Conservation (phyloP, 2,888 invertebrate genomes). For the Thymelicus sylvestris region DNA sequence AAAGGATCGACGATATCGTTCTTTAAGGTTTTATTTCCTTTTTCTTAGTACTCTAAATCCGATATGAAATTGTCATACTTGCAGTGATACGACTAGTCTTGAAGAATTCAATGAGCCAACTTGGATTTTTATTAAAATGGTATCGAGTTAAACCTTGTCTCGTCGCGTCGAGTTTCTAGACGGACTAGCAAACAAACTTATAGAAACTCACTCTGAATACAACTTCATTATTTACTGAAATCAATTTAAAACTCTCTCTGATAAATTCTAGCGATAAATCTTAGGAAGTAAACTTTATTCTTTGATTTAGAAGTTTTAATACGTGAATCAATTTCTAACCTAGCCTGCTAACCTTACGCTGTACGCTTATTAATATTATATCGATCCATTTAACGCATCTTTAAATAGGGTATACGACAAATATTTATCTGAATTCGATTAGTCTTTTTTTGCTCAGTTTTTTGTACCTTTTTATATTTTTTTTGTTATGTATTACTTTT, state of each 20-base stretch:
- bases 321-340: too few relatives aligned
- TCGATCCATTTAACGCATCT: too few relatives aligned
- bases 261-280: too few relatives aligned
- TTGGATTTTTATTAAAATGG: slow-evolving; percentile 33
- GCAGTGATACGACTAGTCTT: slow-evolving; percentile 24
- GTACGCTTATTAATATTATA: too few relatives aligned
- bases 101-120: slow-evolving; percentile 29
- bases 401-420: too few relatives aligned
- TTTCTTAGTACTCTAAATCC: slow-evolving; percentile 22
- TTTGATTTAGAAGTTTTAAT: too few relatives aligned
- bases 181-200: slow-evolving; percentile 28
- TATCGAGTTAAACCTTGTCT: slow-evolving; percentile 28
- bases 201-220: slow-evolving; percentile 17
- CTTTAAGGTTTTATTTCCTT: slow-evolving; percentile 87
- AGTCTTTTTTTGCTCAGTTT: too few relatives aligned
- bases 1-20: slow-evolving; percentile 94
- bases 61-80: slow-evolving; percentile 14
- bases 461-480: too few relatives aligned
- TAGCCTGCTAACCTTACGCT: too few relatives aligned
- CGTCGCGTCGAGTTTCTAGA: slow-evolving; percentile 25
- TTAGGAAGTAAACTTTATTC: too few relatives aligned
- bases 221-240: slow-evolving; percentile 17
- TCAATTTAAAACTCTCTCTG: slow-evolving; percentile 3
- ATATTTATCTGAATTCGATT: too few relatives aligned
- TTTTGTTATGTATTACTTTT: too few relatives aligned